These are phyloP conservation scores for Gallinago solitaria DNA, from an alignment of 2,797 vertebrate genomes.

Conservation along the genomic window DNA sequence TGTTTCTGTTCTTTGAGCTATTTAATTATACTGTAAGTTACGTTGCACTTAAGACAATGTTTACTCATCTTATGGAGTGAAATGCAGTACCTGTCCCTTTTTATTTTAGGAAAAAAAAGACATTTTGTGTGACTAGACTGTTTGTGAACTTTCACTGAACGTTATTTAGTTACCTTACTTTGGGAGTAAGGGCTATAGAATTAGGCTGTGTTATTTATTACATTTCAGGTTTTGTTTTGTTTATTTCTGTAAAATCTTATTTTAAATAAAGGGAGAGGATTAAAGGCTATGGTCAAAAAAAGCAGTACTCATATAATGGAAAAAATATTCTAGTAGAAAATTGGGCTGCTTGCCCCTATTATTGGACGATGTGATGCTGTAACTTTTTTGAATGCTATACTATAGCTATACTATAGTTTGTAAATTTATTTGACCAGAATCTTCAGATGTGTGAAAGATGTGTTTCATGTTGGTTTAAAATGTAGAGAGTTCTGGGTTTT, in stretches of 20 bases:
- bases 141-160: not conserved
- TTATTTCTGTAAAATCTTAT: not conserved
- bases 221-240: not conserved
- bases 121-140: not conserved
- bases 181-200: not conserved
- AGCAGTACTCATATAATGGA: not conserved
- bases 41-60: not conserved
- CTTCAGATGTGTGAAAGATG: not conserved
- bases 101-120: not conserved
- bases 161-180: not conserved
- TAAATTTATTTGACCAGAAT: not conserved
- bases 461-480: not conserved
- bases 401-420: not conserved
- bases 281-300: not conserved
- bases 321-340: not conserved
- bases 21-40: not conserved
- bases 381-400: not conserved
- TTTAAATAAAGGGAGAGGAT: not conserved
- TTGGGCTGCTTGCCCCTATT: not conserved
- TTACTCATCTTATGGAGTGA: not conserved
- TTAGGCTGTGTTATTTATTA: not conserved
- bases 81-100: not conserved
- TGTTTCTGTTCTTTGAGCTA: not conserved
- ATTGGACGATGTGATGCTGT: not conserved
- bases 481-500: not conserved